These are phyloP conservation scores for Dynastes grantii DNA, from an alignment of 2,888 invertebrate species.

Conservation along the genomic window DNA sequence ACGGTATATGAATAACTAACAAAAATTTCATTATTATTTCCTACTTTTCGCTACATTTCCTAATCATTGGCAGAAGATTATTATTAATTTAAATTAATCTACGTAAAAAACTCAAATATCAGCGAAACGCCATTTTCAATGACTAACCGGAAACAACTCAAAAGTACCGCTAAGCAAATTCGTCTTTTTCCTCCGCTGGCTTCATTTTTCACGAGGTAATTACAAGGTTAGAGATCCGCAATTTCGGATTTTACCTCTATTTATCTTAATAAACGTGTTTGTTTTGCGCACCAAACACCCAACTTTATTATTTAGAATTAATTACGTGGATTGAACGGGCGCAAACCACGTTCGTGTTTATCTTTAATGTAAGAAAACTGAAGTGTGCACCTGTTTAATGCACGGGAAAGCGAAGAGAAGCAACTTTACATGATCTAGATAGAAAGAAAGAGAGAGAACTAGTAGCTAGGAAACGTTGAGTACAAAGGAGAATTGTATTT, in stretches of 20 bases:
- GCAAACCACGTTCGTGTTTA: constrained; percentile 37
- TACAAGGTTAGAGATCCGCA: constrained; percentile 22
- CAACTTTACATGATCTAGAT: not conserved
- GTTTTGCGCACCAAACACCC: constrained; percentile 23
- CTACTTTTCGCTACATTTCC: too few species aligned
- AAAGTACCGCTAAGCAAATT: not conserved
- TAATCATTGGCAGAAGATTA: too few species aligned
- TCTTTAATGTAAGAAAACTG: constrained; percentile 49
- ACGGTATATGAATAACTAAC: too few species aligned
- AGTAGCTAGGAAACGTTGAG: not conserved
- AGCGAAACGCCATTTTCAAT: not conserved
- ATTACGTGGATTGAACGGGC: constrained; percentile 45
- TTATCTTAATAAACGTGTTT: constrained; percentile 46
- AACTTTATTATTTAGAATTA: constrained; percentile 50
- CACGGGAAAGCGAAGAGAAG: not conserved
- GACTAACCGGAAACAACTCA: not conserved
- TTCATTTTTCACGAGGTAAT: constrained; percentile 6
- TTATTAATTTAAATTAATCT: too few species aligned
- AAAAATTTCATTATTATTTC: too few species aligned
- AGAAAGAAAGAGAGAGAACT: not conserved
- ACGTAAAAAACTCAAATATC: not conserved
- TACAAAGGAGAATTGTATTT: not conserved
- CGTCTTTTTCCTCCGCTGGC: not conserved
- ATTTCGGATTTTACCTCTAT: constrained; percentile 23
- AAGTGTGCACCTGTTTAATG: constrained; percentile 21